Percentiles rank a stretch among this genome's conserved stretches.
These are phyloP conservation scores for Calliopum simillimum DNA, from an alignment of 2,888 invertebrate genomes.

Conservation along the genomic window DNA sequence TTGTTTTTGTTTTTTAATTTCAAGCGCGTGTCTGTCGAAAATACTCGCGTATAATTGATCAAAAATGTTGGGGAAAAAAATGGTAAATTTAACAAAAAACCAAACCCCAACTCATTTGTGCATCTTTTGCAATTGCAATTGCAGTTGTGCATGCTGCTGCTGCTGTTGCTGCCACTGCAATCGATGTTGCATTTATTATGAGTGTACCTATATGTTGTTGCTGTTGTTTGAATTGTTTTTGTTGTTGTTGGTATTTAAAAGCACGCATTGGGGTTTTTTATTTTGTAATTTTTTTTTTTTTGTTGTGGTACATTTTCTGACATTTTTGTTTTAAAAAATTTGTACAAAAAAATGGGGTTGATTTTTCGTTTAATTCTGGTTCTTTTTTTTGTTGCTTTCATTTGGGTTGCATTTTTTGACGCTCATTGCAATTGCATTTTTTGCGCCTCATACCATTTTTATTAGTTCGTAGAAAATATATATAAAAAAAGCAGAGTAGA, in stretches of 20 bases:
- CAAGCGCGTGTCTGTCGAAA: slow-evolving; percentile 15
- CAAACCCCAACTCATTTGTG: slow-evolving; percentile 25
- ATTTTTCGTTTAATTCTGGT: slow-evolving; percentile 51
- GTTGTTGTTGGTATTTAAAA: slow-evolving; percentile 26
- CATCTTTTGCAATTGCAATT: slow-evolving; percentile 25
- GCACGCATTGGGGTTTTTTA: slow-evolving; percentile 30
- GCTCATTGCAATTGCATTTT: slow-evolving; percentile 52
- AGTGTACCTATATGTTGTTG: not conserved
- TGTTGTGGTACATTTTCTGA: slow-evolving; percentile 51
- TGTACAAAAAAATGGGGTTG: slow-evolving; percentile 58
- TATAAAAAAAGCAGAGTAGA: not conserved
- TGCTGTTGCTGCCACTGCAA: slow-evolving; percentile 48
- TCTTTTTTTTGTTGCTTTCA: slow-evolving; percentile 33
- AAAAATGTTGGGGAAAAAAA: not conserved
- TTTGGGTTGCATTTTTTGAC: slow-evolving; percentile 40
- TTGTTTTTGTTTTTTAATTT: slow-evolving; percentile 11
- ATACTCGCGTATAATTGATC: slow-evolving; percentile 21
- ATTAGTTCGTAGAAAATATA: not conserved
- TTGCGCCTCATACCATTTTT: slow-evolving; percentile 41
- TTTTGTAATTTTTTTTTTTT: slow-evolving; percentile 32
- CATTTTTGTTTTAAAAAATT: slow-evolving; percentile 60
- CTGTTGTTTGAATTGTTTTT: slow-evolving; percentile 27
- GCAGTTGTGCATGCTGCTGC: slow-evolving; percentile 46
- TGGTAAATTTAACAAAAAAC: slow-evolving; percentile 34
- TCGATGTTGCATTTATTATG: slow-evolving; percentile 29